These are phyloP conservation scores for Macropodus opercularis DNA, from an alignment of 2,797 vertebrate species.

Conservation along the genomic window DNA sequence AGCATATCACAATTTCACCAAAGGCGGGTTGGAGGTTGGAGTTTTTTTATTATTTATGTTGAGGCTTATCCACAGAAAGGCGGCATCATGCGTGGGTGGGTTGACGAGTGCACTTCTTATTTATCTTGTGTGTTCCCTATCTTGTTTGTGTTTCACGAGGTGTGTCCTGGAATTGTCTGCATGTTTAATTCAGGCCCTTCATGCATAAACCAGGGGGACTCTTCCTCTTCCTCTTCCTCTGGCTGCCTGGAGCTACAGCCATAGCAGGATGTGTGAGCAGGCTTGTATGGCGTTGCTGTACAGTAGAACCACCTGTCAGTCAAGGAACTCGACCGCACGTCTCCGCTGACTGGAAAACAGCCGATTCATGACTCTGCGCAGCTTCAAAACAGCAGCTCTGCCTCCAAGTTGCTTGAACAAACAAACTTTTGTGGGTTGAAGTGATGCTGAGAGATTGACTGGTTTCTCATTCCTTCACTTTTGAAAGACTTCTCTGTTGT, in stretches of 20 bases:
- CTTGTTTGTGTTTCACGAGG: conserved; percentile 32
- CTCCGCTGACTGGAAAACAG: conserved; percentile 11
- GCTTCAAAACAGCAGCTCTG: conserved; percentile 11
- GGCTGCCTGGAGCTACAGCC: conserved; percentile 13
- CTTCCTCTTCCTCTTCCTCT: conserved; percentile 51
- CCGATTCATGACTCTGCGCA: conserved; percentile 7
- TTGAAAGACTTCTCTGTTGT: background rate
- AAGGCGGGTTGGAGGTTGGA: background rate
- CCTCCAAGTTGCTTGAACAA: conserved; percentile 17
- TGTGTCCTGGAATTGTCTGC: conserved; percentile 37
- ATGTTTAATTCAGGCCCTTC: conserved; percentile 67
- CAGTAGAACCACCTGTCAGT: conserved; percentile 22
- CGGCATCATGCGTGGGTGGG: background rate
- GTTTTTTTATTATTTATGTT: conserved; percentile 9
- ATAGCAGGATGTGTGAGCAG: conserved; percentile 20
- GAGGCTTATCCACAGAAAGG: background rate
- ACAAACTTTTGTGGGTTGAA: conserved; percentile 15
- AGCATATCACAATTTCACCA: background rate
- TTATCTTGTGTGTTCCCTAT: conserved; percentile 3
- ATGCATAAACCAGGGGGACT: conserved; percentile 46
- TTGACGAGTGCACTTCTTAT: conserved; percentile 29
- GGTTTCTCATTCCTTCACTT: conserved; percentile 8
- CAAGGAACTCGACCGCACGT: conserved; percentile 4
- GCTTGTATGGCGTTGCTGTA: conserved; percentile 19
- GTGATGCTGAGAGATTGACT: conserved; percentile 2